These are phyloP conservation scores for Shinisaurus crocodilurus DNA, from an alignment of 2,113 vertebrate genomes.

Conservation along the genomic window DNA sequence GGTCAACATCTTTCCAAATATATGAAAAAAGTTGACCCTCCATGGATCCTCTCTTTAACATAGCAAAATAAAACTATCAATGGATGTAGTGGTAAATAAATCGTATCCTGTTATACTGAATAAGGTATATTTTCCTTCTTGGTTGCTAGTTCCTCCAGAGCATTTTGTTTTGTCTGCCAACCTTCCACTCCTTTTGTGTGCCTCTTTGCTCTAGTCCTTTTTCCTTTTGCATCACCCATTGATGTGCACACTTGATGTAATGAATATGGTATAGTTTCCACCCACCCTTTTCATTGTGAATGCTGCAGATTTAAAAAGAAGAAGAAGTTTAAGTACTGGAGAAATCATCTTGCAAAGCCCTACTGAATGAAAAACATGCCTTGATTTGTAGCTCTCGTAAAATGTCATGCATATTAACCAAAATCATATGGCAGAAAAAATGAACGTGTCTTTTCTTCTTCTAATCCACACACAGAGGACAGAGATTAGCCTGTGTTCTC, in stretches of 20 bases:
- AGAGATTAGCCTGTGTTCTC: conserved; percentile 3
- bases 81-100: too few relatives aligned
- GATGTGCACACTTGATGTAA: neutral
- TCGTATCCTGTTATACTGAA: neutral
- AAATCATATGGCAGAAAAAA: conserved; percentile 34
- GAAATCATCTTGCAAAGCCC: conserved; percentile 55
- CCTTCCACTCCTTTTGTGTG: neutral
- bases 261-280: neutral
- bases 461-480: neutral
- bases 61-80: neutral
- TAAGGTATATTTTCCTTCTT: neutral
- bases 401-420: conserved; percentile 38
- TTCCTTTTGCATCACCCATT: neutral
- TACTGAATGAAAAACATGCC: conserved; percentile 40
- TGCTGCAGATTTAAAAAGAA: conserved; percentile 16
- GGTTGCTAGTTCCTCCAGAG: neutral
- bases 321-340: conserved; percentile 29
- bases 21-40: too few relatives aligned
- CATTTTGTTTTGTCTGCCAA: neutral
- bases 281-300: conserved; percentile 24
- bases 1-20: too few relatives aligned
- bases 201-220: neutral
- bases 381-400: conserved; percentile 69
- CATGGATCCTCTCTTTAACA: neutral
- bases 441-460: neutral